A percentile compares a stretch with the other conserved stretches of the same genome.
phyloP scores from a whole-genome alignment of 2,113 vertebrate genomes.

The Hippolais icterina region DNA sequence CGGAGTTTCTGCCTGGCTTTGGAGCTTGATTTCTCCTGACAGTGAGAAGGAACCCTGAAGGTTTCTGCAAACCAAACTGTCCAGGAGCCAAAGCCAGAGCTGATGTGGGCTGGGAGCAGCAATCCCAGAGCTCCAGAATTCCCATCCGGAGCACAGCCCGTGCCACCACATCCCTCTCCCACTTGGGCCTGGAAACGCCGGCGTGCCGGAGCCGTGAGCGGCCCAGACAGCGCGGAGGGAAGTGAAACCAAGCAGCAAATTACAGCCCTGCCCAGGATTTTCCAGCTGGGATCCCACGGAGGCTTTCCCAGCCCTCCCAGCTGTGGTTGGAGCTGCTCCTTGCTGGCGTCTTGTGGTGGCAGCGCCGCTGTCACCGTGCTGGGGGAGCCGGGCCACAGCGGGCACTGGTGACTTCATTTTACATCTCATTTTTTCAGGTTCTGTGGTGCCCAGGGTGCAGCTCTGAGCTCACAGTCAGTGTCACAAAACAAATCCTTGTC shows the following conservation, averaged over 20 bases:
- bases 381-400: not conserved
- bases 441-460: not conserved
- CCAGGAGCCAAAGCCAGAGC: not conserved
- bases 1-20: not conserved
- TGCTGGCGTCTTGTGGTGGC: slow-evolving; percentile 17
- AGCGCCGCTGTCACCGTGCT: not conserved
- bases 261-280: slow-evolving; percentile 4
- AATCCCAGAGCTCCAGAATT: not conserved
- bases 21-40: slow-evolving; percentile 29
- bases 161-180: slow-evolving; percentile 1
- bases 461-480: not conserved
- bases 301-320: not conserved
- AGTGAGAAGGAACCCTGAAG: slow-evolving; percentile 10
- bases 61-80: not conserved
- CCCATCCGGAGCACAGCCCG: not conserved
- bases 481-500: not conserved
- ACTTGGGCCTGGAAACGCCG: not conserved
- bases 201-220: not conserved
- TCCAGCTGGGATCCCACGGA: not conserved
- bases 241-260: slow-evolving; percentile 8
- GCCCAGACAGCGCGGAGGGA: not conserved
- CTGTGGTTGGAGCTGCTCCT: not conserved
- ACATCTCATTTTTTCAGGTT: not conserved
- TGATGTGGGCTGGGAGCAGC: not conserved
- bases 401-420: not conserved